Percentiles rank a stretch among this genome's conserved stretches.
Evolutionary conservation across 2,888 invertebrate genomes (phyloP).

Genomic region (Busseola fusca): DNA sequence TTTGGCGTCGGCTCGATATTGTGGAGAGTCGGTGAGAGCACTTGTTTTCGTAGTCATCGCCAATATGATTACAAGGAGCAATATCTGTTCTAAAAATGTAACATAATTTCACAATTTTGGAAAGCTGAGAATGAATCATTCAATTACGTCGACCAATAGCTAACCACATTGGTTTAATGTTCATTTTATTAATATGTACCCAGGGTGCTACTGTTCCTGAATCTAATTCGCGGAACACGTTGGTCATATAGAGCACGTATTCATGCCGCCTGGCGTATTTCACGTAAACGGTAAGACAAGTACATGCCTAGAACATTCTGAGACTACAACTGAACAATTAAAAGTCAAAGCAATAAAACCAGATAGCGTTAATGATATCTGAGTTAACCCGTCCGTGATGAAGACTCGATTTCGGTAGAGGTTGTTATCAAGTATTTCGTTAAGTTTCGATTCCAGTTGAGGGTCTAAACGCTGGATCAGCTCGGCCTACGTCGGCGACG

Average conservation of each 20-base stretch:
- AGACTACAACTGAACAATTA: slow-evolving; percentile 7
- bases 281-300: not conserved
- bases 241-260: not conserved
- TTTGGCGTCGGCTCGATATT: not conserved
- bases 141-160: not conserved
- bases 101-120: not conserved
- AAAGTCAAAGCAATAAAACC: slow-evolving; percentile 48
- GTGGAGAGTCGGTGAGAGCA: not conserved
- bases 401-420: slow-evolving; percentile 22
- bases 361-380: slow-evolving; percentile 53
- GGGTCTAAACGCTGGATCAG: slow-evolving; percentile 5
- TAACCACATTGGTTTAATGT: not conserved
- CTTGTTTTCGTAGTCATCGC: not conserved
- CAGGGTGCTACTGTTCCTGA: not conserved
- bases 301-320: not conserved
- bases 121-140: not conserved
- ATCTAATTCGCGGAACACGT: not conserved
- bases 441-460: slow-evolving; percentile 59
- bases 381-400: slow-evolving; percentile 37
- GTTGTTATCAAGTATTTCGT: slow-evolving; percentile 58
- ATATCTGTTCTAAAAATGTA: not conserved
- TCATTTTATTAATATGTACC: not conserved
- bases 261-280: not conserved
- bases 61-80: not conserved
- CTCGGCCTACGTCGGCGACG: no score